Evolutionary conservation across 2,888 invertebrate genomes (phyloP), one percentile per base, ranked within the genome.

Genomic region (Lepetodrilus schrolli): DNA sequence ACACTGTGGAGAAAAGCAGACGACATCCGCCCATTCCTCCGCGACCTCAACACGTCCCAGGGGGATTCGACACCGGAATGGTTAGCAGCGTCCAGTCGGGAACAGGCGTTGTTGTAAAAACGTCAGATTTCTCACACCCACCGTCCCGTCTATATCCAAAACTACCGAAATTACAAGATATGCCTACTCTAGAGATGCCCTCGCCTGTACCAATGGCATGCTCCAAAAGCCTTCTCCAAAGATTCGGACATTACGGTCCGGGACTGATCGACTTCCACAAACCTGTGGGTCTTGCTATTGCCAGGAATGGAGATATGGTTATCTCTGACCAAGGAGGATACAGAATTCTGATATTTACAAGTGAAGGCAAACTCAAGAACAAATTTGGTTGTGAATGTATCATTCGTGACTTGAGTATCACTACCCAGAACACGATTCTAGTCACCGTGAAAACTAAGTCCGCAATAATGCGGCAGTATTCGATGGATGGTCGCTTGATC

Each of bases 271-370:
- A 85, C 70, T 85, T 88, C 58, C 77, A 81, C 36, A 86, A 85
- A 71, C 88, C 87, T 1, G 80, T 82, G 38, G 86, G 86, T 4
- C 68, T 89, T 8, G 82, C 87, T 7, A 79, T 84, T 7, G 82
- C 83, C 8, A 74, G 75, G 36, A 78, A 79, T 38, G 85, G 84
- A n/a, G 84, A 88, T 30, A 84, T 83, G 72, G 74, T 87, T 0
- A 74, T 88, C 1, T 82, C 87, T 1, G 88, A 89, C 66, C 75
- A 74, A 37, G 80, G 80, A 13, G 86, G 86, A 10, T 86, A 81
- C 66, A 77, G 86, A 72, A 82, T 89, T 48, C 78, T 88, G 48
- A 81, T 87, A 37, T 87, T 82, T 72, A 78, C 82, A 7, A 81
- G 79, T 38, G 70, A 70, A 21, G 88, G 88, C 10, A 77, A 82